Evolutionary conservation across 2,113 vertebrate genomes (phyloP), one percentile per base, ranked within the genome.

Genomic region (Andinoacara biseriatus): DNA sequence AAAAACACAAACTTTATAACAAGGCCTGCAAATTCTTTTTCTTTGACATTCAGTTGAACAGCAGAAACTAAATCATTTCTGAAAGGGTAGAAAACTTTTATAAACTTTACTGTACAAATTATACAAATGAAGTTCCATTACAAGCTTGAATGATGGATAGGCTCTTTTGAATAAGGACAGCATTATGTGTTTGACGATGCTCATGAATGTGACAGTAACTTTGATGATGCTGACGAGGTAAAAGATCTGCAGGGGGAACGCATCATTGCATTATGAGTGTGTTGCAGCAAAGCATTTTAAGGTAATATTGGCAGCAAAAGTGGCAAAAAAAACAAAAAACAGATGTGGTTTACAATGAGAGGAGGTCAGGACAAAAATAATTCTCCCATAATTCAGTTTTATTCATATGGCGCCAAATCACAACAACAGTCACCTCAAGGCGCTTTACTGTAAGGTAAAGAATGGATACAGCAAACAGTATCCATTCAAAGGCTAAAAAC

Each of bases 31-130:
- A 96, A 95, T 94, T 94, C 95, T 90, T 95, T 95, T 89, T 92
- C 72, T 84, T 93, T 95, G 94, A 96, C 97, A 97, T 96, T 96
- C 96, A 96, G 88, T 95, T 96, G 94, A 96, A 97, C 96, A 96
- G 96, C 96, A 89, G 95, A 96, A 96, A 97, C 96, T 96, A 99
- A 97, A 98, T 89, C 2, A 88, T 96, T 97, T 97, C 95, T 96
- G 96, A 94, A 95, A 97, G 95, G 96, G 96, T 99, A 99, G 96
- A 99, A 99, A 99, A 97, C 93, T 93, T 96, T 97, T 98, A 92
- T 95, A 99, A 99, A 98, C 96, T 95, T 96, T 94, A 95, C 97
- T 99, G 97, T 98, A 98, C 98, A 99, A 97, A 97, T 97, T 94
- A 95, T 98, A 98, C 97, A 98, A 90, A 86, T 59, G 92, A 93